A percentile compares a stretch with the other conserved stretches of the same genome.
phyloP scores from a whole-genome alignment of 2,113 vertebrate species.

The Nycticryphes semicollaris region DNA sequence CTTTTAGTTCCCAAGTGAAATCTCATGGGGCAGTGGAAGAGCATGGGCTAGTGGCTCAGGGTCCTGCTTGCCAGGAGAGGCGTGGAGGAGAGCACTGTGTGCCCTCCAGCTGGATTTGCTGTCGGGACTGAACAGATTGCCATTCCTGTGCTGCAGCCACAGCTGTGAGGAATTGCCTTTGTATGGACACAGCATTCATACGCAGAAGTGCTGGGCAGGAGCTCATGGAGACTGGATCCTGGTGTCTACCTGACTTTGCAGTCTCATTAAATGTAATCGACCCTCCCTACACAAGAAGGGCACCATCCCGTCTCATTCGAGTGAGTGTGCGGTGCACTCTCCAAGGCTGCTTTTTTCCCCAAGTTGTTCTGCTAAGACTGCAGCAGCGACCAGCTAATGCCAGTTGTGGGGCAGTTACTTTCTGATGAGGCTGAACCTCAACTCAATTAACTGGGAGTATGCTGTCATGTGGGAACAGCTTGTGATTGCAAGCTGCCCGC shows the following conservation, averaged over 20 bases:
- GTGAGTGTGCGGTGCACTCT: not conserved
- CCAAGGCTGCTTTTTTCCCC: not conserved
- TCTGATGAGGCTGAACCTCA: not conserved
- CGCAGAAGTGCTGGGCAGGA: not conserved
- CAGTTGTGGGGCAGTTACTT: not conserved
- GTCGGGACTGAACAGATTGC: not conserved
- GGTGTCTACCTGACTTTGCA: not conserved
- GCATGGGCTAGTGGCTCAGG: not conserved
- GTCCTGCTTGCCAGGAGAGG: not conserved
- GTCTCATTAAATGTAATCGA: not conserved
- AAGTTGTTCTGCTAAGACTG: not conserved
- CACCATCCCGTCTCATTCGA: accelerated
- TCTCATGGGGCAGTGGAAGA: not conserved
- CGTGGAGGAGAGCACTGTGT: not conserved
- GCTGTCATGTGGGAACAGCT: not conserved
- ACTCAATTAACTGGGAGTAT: not conserved
- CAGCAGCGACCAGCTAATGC: not conserved
- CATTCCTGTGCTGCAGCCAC: not conserved
- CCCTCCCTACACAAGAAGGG: not conserved
- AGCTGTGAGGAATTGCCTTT: not conserved
- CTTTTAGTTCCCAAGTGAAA: not conserved
- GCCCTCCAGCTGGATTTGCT: not conserved
- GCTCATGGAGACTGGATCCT: not conserved
- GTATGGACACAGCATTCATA: not conserved
- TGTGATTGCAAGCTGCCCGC: not conserved